Evolutionary conservation across 2,113 vertebrate genomes (phyloP).

Genomic region (Protobothrops flavoviridis): DNA sequence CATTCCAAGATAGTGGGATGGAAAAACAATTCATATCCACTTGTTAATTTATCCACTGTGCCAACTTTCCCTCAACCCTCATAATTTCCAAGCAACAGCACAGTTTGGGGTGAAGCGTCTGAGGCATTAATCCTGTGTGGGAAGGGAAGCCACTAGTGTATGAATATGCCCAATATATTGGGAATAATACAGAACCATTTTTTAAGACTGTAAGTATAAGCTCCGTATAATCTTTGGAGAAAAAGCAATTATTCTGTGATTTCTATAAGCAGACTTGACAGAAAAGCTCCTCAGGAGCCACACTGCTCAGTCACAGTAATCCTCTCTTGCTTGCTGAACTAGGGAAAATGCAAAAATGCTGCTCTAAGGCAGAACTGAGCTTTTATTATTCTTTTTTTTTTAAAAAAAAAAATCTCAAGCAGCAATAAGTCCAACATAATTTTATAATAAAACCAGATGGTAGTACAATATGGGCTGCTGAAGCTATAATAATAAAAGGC

Average conservation of each 20-base stretch:
- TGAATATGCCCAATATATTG: neutral
- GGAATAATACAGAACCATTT: neutral
- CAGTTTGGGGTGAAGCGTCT: neutral
- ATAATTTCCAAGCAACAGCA: neutral
- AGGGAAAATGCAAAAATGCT: neutral
- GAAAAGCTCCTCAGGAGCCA: neutral
- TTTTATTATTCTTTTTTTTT: neutral
- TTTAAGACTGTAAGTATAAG: neutral
- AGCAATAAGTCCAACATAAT: neutral
- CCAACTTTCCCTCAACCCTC: neutral
- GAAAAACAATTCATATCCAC: neutral
- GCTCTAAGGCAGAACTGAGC: neutral
- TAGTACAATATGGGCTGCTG: neutral
- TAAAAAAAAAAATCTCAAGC: neutral
- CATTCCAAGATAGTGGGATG: neutral
- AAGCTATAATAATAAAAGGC: conserved; percentile 19
- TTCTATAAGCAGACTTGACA: conserved; percentile 5
- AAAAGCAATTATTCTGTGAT: conserved; percentile 5
- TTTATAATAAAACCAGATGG: neutral
- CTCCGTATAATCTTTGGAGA: conserved; percentile 9
- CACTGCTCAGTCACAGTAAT: conserved; percentile 1
- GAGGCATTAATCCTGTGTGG: neutral
- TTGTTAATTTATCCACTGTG: neutral
- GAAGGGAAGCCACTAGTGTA: neutral
- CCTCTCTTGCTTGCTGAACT: conserved; percentile 25